Evolutionary conservation across 2,888 invertebrate genomes (phyloP), one percentile per base, ranked within the genome.

Genomic region (Dicranocentrus wangi): DNA sequence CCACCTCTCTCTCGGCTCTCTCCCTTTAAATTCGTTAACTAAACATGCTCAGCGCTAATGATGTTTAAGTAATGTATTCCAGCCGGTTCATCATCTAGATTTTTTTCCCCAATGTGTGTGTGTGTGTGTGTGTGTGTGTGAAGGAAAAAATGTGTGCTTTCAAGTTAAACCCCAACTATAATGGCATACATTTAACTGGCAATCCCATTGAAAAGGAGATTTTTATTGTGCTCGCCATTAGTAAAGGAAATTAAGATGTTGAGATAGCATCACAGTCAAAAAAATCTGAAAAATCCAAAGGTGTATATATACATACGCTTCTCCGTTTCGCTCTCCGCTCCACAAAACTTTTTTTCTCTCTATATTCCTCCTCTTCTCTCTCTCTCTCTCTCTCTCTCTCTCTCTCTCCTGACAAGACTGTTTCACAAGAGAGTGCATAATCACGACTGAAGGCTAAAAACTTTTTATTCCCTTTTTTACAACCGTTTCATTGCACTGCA

Each of bases 191-290:
- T n/a, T n/a, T n/a, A n/a, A n/a, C n/a, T n/a, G n/a, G n/a, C n/a
- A n/a, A n/a, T n/a, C n/a, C n/a, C n/a, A n/a, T n/a, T n/a, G 10
- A 32, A 32, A 32, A 32, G 5, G 32, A 32, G 10, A 10, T 32
- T 10, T 10, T 10, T 32, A 32, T 32, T 70, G 70, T 39, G 60
- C 27, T 70, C n/a, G 58, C 70, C 70, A 70, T 70, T 70, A 70
- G 70, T 27, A 70, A 42, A 70, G 60, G 60, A 70, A 70, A 70
- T 70, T 70, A 70, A 70, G 70, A 70, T 70, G 43, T 70, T 70
- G 23, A 70, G 70, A 70, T 70, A 58, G 19, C 58, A 70, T 70
- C 70, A n/a, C 66, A 25, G n/a, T 27, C 10, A 10, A 47, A 47
- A 47, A 47, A n/a, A 47, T n/a, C 7, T 39, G n/a, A n/a, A n/a